Conservation (phyloP, 2,113 vertebrate species). For the Talpa occidentalis region DNA sequence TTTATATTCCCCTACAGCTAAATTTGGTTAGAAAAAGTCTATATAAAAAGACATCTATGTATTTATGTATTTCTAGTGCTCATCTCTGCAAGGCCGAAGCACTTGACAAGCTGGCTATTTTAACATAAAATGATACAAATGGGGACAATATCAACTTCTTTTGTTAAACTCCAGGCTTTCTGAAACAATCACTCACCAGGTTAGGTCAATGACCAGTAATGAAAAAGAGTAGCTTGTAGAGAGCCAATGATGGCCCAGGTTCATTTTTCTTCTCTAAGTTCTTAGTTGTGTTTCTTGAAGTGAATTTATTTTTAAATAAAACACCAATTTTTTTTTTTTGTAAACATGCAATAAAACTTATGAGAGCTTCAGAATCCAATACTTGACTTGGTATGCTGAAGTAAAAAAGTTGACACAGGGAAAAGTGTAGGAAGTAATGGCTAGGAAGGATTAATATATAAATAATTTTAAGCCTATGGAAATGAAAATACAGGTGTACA, state of each 20-base stretch:
- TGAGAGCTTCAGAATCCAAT: not conserved
- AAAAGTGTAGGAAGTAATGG: not conserved
- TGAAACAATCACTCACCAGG: not conserved
- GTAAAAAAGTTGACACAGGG: not conserved
- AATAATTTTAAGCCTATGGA: not conserved
- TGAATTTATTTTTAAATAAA: slow-evolving; percentile 61
- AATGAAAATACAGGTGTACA: not conserved
- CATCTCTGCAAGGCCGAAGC: slow-evolving; percentile 68
- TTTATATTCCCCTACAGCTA: slow-evolving; percentile 76
- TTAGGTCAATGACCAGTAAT: not conserved
- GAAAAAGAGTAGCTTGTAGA: slow-evolving; percentile 3
- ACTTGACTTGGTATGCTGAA: not conserved
- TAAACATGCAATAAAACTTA: not conserved
- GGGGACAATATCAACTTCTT: not conserved
- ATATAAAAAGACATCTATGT: slow-evolving; percentile 77
- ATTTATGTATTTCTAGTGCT: slow-evolving; percentile 73
- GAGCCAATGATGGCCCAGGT: not conserved
- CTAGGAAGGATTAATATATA: not conserved
- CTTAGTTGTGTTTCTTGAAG: slow-evolving; percentile 47
- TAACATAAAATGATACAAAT: slow-evolving; percentile 54
- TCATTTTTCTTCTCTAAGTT: slow-evolving; percentile 18
- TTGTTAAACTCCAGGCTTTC: slow-evolving; percentile 17
- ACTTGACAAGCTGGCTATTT: slow-evolving; percentile 72
- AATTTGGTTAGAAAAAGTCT: slow-evolving; percentile 75
- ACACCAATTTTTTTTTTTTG: slow-evolving; percentile 26